Evolutionary conservation across 1,140 invertebrate species (phyloP), one percentile per base, ranked within the genome.

Genomic region (Dendrolimus punctatus): DNA sequence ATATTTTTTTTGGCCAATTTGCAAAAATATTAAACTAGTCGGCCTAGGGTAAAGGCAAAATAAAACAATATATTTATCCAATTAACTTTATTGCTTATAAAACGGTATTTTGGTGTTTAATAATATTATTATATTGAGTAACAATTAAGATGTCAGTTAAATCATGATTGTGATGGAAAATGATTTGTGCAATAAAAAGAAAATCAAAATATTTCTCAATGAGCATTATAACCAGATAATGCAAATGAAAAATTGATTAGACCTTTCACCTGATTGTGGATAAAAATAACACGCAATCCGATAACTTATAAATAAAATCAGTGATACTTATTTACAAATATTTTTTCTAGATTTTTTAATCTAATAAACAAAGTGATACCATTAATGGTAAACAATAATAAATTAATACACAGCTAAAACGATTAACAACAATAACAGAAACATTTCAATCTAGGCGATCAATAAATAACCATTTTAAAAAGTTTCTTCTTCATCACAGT

Each of bases 401-500:
- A 86, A 81, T 23, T 78, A 80, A 79, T 71, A 75, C 62, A 63
- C 72, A 72, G 66, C 57, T 70, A 66, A 81, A 81, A 80, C 66
- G 58, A 78, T 66, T 74, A 83, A 83, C 73, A 85, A 76, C 64
- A 80, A 80, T 74, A 83, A 80, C 62, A 78, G 80, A 83, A 85
- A 86, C 78, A 76, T 73, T 79, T 23, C 23, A 77, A 62, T 73
- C 64, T 65, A 75, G 76, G 71, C 44, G 38, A 72, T 67, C 55
- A 78, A 75, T 73, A 76, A 76, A 81, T 73, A 75, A 53, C 40
- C 47, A 50, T 63, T 54, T 76, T 84, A 95, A 88, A 92, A 96
- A 53, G 93, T 95, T 88, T 95, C 92, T 70, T 92, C 92, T 79
- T 94, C 93, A 83, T 93, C 91, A 87, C 95, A 96, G 67, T 95